Evolutionary conservation across 2,113 vertebrate species (phyloP).

Genomic region (Athene cunicularia): DNA sequence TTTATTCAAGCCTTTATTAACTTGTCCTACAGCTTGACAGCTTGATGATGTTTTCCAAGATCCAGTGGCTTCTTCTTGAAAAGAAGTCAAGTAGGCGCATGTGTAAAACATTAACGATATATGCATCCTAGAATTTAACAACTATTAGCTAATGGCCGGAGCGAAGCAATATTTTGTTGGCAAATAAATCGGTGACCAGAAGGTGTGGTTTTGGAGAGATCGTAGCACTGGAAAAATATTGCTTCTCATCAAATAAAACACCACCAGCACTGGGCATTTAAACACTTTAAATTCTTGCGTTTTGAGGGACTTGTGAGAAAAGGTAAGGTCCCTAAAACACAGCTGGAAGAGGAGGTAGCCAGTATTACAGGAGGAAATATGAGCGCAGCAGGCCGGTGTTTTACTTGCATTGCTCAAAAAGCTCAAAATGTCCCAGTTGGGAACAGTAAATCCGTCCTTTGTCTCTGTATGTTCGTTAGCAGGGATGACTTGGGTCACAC

Average conservation of each 20-base stretch:
- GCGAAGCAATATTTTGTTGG: background rate
- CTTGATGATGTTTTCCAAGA: constrained; percentile 10
- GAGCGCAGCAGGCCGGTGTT: background rate
- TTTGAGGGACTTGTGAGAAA: background rate
- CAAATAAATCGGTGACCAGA: background rate
- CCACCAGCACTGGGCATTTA: background rate
- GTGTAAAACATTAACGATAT: background rate
- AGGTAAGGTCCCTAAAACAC: background rate
- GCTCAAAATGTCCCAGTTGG: background rate
- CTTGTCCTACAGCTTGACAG: constrained; percentile 15
- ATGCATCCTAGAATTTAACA: background rate
- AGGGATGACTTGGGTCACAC: background rate
- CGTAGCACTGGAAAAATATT: background rate
- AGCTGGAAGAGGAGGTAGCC: background rate
- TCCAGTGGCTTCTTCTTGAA: constrained; percentile 21
- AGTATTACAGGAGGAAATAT: background rate
- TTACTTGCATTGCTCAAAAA: background rate
- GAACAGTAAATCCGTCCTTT: background rate
- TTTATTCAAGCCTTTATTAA: constrained; percentile 15
- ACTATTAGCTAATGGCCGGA: background rate
- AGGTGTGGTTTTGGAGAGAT: background rate
- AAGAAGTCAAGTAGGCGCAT: background rate
- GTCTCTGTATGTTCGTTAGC: background rate
- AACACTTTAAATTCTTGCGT: background rate
- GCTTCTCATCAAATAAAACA: background rate